These are phyloP conservation scores for Simalia tracyae DNA, from an alignment of 2,797 vertebrate genomes.

Conservation along the genomic window DNA sequence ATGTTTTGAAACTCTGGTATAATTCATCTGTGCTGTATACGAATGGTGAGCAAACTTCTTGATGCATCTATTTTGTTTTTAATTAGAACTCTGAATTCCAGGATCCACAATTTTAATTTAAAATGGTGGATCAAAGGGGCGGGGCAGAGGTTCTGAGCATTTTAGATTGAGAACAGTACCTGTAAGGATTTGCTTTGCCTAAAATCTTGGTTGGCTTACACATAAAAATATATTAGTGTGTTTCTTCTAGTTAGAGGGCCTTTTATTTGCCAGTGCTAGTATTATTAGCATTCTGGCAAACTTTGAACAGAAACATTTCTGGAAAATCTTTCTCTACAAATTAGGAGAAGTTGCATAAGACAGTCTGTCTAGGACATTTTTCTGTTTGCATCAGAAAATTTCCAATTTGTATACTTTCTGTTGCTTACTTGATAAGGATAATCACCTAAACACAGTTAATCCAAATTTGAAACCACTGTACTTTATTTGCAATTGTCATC, in stretches of 20 bases:
- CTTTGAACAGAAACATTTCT: neutral
- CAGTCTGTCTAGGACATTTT: neutral
- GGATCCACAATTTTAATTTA: neutral
- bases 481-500: neutral
- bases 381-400: neutral
- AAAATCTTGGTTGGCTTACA: neutral
- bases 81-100: neutral
- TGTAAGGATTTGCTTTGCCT: neutral
- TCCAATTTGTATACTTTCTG: neutral
- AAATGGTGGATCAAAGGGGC: neutral
- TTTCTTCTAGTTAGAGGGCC: neutral
- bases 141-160: neutral
- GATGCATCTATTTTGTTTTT: neutral
- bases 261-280: neutral
- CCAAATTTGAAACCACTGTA: neutral
- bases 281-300: neutral
- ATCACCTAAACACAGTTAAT: neutral
- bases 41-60: neutral
- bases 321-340: neutral
- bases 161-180: neutral
- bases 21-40: neutral
- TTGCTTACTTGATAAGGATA: neutral
- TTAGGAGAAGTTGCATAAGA: neutral
- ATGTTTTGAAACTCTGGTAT: neutral
- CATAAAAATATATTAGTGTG: neutral